Conservation (phyloP, 2,888 invertebrate genomes). For the Agonopterix subpropinquella region DNA sequence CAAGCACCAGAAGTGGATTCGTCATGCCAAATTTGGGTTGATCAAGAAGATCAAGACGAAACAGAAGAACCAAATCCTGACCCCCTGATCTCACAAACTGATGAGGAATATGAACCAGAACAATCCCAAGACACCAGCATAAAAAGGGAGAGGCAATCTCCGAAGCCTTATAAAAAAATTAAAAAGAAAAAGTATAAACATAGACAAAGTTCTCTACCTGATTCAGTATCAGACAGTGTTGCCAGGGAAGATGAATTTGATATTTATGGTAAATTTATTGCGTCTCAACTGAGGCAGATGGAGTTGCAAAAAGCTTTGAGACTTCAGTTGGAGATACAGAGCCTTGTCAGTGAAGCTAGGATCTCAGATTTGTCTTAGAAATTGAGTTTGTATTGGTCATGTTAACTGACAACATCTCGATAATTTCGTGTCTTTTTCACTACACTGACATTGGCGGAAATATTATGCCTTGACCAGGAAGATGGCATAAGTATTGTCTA, state of each 20-base stretch:
- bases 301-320: constrained; percentile 40
- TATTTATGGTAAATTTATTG: constrained; percentile 53
- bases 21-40: constrained; percentile 47
- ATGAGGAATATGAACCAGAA: constrained; percentile 35
- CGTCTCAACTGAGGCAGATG: constrained; percentile 46
- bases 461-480: too few species aligned
- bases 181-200: constrained; percentile 46
- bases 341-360: constrained; percentile 45
- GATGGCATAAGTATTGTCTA: too few species aligned
- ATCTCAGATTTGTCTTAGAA: constrained; percentile 16
- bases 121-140: constrained; percentile 15
- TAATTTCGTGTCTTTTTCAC: too few species aligned
- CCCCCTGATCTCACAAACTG: constrained; percentile 35
- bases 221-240: constrained; percentile 8
- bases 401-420: neutral
- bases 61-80: constrained; percentile 39
- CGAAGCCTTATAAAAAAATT: constrained; percentile 27
- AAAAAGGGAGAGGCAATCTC: constrained; percentile 22
- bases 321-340: constrained; percentile 47
- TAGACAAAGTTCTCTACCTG: constrained; percentile 14
- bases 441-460: too few species aligned
- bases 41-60: constrained; percentile 27
- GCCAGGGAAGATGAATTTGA: constrained; percentile 51
- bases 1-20: constrained; percentile 42
- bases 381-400: neutral